A percentile compares a stretch with the other conserved stretches of the same genome.
phyloP scores from a whole-genome alignment of 2,888 invertebrate genomes.

The Bedellia somnulentella region DNA sequence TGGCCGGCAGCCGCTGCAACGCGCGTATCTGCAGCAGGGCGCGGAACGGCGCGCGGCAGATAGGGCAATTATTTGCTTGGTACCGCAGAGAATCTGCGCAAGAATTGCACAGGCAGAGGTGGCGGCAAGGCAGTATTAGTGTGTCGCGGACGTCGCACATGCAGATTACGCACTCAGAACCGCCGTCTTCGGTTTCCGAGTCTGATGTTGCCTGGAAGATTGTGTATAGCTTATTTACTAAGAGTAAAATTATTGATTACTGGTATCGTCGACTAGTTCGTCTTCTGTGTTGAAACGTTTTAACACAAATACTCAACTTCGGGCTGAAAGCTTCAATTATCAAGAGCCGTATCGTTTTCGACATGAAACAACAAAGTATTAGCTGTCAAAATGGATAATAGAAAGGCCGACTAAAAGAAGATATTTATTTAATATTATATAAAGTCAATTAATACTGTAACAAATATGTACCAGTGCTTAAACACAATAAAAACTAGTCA shows the following conservation, averaged over 20 bases:
- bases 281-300: neutral
- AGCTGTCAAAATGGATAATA: neutral
- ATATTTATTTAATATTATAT: too few relatives aligned
- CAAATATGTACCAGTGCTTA: too few relatives aligned
- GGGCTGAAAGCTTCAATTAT: too few relatives aligned
- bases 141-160: constrained; percentile 98
- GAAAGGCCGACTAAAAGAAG: too few relatives aligned
- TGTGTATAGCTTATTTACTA: too few relatives aligned
- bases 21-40: constrained; percentile 95
- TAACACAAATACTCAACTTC: neutral
- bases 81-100: constrained; percentile 97
- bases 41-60: constrained; percentile 97
- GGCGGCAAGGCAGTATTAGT: constrained; percentile 96
- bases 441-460: too few relatives aligned
- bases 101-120: constrained; percentile 94
- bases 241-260: too few relatives aligned
- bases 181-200: constrained; percentile 90
- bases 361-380: neutral
- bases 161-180: constrained; percentile 98
- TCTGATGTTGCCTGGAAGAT: constrained; percentile 62
- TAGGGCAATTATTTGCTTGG: constrained; percentile 98
- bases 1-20: constrained; percentile 78
- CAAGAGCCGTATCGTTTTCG: too few relatives aligned
- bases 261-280: too few relatives aligned
- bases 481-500: too few relatives aligned